Evolutionary conservation across 2,888 invertebrate species (phyloP), one percentile per base, ranked within the genome.

Genomic region (Tupiocoris notatus): DNA sequence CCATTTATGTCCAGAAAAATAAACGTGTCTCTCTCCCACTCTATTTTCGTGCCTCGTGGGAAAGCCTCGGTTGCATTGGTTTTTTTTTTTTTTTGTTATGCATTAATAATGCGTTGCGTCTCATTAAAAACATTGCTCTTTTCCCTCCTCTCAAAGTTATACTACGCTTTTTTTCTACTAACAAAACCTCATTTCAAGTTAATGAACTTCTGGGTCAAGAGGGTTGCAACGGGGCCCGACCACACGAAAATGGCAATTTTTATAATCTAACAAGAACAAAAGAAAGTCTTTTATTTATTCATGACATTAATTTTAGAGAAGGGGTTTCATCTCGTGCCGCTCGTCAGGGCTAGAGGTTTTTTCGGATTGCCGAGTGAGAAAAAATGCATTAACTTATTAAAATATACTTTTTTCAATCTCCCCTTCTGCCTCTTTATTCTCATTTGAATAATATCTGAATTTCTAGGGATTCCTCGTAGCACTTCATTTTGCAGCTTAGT

Each of bases 231-330:
- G 20, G 17, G 20, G 17, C 18, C 22, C 56, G 17, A 20, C 75
- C 75, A 66, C 75, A 59, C 66, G 75, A 75, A 75, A 75, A 75
- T 75, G 75, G 75, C 75, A 75, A 75, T 75, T 75, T 75, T 75
- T 75, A 75, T 75, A 75, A 75, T 75, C 75, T 66, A 75, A 75
- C 75, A 75, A 73, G 75, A 75, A 75, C 75, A 75, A 65, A 75
- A 75, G 75, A 75, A 75, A 75, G 65, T 65, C 65, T 24, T 39
- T 75, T 66, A 75, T 66, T 75, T 75, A 75, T 75, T 75, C 75
- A 75, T 66, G 75, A 39, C 66, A 24, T 75, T 66, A 75, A 75
- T 75, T 75, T 75, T 75, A 24, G 66, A 66, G 39, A 59, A 66
- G 66, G 75, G 57, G 61, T 24, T 62, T 56, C 62, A n/a, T 54